Base-by-base conservation (phyloP, 2,113 vertebrate genomes). In the Camelus dromedarius region DNA sequence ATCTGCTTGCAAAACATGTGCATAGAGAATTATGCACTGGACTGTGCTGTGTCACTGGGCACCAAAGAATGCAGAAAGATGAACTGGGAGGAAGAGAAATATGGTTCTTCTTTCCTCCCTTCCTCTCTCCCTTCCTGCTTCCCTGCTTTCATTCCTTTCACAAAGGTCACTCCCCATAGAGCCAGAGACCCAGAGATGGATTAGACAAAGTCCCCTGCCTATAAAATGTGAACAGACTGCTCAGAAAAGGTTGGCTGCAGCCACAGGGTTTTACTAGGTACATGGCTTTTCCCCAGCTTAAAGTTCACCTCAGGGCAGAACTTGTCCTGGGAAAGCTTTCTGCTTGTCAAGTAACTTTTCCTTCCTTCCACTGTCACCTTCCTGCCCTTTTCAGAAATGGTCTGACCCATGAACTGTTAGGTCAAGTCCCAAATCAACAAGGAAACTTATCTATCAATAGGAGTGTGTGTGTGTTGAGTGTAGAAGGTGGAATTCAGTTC, bases 361-460 rank as follows among this genome's bases (percentile, higher is more conserved):
- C 8, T 88, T 81, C 52, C 38, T 91, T 89, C 46, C 6, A 56
- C 6, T n/a, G 64, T 94, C 69, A 87, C 56, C 64, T 58, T 82
- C 67, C 58, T 60, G 87, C 42, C 93, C 87, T 94, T 96, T 97
- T 96, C 75, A 87, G 94, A 94, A 97, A 60, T 54, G 38, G 28
- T 80, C 62, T 88, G 88, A 97, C 81, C 75, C 80, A 42, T 50
- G 77, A 81, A 89, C n/a, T 86, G 60, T 95, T 64, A 92, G 93
- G 46, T 84, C 70, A 96, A 85, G 56, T 38, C 69, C 58, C 66
- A 70, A 82, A 75, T 91, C 91, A 95, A 66, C 24, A 94, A 79
- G 66, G n/a, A 88, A 60, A 54, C 35, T 24, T 16, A 89, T 56
- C 6, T 35, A 50, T 72, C 2, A 83, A 22, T 5, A 16, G 30